Conservation (phyloP, 2,113 vertebrate genomes). For the Paradisaea rubra region DNA sequence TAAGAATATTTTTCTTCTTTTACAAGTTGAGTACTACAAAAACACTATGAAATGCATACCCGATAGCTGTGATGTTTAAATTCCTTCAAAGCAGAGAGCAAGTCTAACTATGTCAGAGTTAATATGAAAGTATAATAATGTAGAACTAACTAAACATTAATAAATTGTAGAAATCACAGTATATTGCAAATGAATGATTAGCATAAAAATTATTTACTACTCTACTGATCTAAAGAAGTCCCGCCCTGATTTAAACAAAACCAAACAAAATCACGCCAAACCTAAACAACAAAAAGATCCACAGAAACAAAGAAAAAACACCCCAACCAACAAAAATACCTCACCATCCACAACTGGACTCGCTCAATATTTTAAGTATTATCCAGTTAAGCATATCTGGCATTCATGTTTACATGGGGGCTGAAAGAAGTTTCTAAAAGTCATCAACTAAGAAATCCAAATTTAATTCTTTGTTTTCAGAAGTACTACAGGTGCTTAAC, state of each 20-base stretch:
- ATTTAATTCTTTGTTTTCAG: background rate
- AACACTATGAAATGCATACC: background rate
- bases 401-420: background rate
- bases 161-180: background rate
- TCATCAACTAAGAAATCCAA: conserved; percentile 4
- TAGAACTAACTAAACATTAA: background rate
- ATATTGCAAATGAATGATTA: background rate
- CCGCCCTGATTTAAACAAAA: background rate
- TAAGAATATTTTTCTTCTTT: background rate
- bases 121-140: background rate
- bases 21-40: background rate
- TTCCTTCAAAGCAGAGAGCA: background rate
- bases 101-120: background rate
- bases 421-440: background rate
- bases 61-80: background rate
- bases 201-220: background rate
- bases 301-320: background rate
- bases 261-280: background rate
- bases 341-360: background rate
- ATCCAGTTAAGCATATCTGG: background rate
- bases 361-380: background rate
- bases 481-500: background rate
- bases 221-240: background rate
- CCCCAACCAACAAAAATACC: background rate
- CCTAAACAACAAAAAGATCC: background rate